Percentiles rank a stretch among this genome's conserved stretches.
phyloP scores from a whole-genome alignment of 2,888 invertebrate species.

The Synanthedon tipuliformis region DNA sequence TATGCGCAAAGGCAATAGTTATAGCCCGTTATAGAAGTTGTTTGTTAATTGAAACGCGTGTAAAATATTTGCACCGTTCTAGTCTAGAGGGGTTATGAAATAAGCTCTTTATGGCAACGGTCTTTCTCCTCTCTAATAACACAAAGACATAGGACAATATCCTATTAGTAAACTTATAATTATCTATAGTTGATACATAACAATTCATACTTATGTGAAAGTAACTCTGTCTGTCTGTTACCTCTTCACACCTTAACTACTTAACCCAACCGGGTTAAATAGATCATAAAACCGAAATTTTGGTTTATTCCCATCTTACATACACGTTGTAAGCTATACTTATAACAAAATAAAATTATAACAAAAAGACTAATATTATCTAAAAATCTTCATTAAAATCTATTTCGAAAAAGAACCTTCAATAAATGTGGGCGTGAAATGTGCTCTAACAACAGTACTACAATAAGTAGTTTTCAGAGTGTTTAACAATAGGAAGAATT shows the following conservation, averaged over 20 bases:
- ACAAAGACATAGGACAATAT: too few relatives aligned
- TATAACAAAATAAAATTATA: too few relatives aligned
- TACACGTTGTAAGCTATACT: too few relatives aligned
- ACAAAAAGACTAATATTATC: too few relatives aligned
- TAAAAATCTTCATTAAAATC: neutral
- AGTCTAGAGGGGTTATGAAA: constrained; percentile 44
- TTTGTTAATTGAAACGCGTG: constrained; percentile 64
- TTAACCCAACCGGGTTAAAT: too few relatives aligned
- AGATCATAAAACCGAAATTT: too few relatives aligned
- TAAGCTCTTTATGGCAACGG: constrained; percentile 23
- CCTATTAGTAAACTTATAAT: too few relatives aligned
- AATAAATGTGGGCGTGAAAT: constrained; percentile 20
- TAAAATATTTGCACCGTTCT: constrained; percentile 21
- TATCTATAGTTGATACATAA: too few relatives aligned
- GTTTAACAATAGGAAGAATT: constrained; percentile 33
- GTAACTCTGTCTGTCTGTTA: too few relatives aligned
- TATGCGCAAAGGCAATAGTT: constrained; percentile 17
- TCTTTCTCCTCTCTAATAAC: neutral
- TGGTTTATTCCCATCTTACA: too few relatives aligned
- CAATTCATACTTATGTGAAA: too few relatives aligned
- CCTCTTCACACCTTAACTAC: too few relatives aligned
- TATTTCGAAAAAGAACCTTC: neutral
- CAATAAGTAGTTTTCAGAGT: constrained; percentile 9
- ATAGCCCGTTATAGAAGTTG: constrained; percentile 42
- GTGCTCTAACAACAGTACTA: constrained; percentile 17